Base-by-base conservation (phyloP, 1,140 invertebrate species). In the Drosophila ananassae region DNA sequence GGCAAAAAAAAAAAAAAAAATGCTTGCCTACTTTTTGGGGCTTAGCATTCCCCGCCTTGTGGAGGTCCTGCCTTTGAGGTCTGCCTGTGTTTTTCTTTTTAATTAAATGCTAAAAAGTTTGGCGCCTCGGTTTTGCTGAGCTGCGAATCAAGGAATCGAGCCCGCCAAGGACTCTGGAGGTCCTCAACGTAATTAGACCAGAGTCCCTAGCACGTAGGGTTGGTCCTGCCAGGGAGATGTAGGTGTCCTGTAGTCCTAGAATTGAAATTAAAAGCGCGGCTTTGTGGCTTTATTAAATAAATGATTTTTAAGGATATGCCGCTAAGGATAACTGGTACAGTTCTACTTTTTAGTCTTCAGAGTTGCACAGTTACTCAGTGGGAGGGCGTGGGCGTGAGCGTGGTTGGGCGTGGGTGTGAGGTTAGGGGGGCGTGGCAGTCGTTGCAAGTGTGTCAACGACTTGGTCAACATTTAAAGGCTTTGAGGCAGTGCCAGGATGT, bases 381-480 rank as follows among this genome's bases (percentile, higher is more conserved):
- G 28, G 28, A n/a, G 44, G 2, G 39, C 30, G n/a, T 22, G 13
- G 12, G 10, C 22, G 28, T 10, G 44, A 2, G 39, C 30, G n/a
- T 22, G 13, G 12, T 17, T 17, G 17, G 17, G 17, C 17, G 17
- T 17, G 17, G 17, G 22, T 13, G 39, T 4, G 12, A n/a, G 39
- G 10, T 3, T n/a, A 2, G 17, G 21, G n/a, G n/a, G 51, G 30
- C 12, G 25, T 37, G 22, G 8, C 9, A 13, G 39, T 13, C 52
- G 61, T 55, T 62, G 78, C 75, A 87, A 82, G 73, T 89, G 83
- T 87, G 83, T 82, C 83, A 87, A 87, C 83, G 83, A 87, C 75
- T 87, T 77, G 84, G 83, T 87, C 83, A 87, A 87, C 83, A 87
- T 56, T 84, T 89, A 87, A 82, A 87, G 76, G 72, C 83, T 87